Evolutionary conservation across 1,140 invertebrate species (phyloP).

Genomic region (Drosophila chauvacae): DNA sequence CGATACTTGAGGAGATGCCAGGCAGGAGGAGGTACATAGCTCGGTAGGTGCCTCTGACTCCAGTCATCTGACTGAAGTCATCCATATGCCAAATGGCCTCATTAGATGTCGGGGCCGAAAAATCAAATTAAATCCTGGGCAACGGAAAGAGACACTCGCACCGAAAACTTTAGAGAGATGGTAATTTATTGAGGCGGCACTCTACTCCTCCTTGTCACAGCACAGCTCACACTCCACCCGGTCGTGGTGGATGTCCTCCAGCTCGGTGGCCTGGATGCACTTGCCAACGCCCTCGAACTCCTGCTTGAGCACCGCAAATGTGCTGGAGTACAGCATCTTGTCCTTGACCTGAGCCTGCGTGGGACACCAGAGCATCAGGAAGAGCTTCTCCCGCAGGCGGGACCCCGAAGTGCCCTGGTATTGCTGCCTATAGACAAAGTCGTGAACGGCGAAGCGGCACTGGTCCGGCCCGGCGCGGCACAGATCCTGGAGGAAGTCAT

Average conservation of each 20-base stretch:
- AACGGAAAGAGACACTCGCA: constrained; percentile 14
- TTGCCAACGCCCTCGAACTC: constrained; percentile 48
- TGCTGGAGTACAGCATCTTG: constrained; percentile 69
- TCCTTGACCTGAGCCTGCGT: constrained; percentile 48
- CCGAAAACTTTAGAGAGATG: background rate
- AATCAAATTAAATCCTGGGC: constrained; percentile 66
- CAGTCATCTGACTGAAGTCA: background rate
- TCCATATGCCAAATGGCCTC: constrained; percentile 72
- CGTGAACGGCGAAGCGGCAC: constrained; percentile 61
- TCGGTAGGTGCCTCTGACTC: no score
- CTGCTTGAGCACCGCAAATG: constrained; percentile 43
- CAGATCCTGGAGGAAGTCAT: constrained; percentile 50
- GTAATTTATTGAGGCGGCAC: no score
- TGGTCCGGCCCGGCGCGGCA: constrained; percentile 14
- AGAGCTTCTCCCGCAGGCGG: constrained; percentile 56
- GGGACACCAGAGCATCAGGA: constrained; percentile 64
- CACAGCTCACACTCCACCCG: constrained; percentile 50
- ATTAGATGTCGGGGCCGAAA: constrained; percentile 48
- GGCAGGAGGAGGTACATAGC: background rate
- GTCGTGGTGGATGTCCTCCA: constrained; percentile 41
- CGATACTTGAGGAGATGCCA: constrained; percentile 11
- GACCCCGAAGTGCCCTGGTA: constrained; percentile 27
- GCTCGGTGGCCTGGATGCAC: constrained; percentile 61
- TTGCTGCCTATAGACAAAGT: constrained; percentile 51
- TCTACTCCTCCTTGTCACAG: constrained; percentile 39